Percentiles rank a stretch among this genome's conserved stretches.
Conservation (phyloP, 2,113 vertebrate species). For the Burhinus bistriatus region DNA sequence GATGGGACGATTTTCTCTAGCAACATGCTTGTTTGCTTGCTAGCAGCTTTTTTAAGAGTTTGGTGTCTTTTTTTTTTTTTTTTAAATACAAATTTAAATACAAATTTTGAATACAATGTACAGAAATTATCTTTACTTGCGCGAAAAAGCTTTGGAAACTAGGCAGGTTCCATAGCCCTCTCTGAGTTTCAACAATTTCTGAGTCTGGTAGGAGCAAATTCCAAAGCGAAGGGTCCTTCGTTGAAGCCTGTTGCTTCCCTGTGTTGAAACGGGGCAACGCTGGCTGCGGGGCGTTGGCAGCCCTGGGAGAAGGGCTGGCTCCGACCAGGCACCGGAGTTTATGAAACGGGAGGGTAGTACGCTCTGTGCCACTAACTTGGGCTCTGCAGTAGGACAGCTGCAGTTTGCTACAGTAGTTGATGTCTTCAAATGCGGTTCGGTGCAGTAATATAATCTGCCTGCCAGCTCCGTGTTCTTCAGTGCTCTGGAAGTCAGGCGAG, state of each 20-base stretch:
- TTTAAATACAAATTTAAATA: background rate
- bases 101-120: background rate
- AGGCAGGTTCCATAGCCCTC: background rate
- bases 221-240: background rate
- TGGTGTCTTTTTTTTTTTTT: background rate
- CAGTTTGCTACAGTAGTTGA: background rate
- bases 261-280: background rate
- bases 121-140: background rate
- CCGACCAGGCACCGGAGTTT: background rate
- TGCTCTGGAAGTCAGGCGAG: background rate
- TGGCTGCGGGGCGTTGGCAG: background rate
- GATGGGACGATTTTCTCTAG: background rate
- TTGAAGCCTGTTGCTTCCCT: background rate
- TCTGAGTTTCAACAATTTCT: fast-evolving
- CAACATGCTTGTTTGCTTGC: background rate
- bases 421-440: background rate
- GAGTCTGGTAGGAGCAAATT: background rate
- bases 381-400: background rate
- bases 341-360: fast-evolving
- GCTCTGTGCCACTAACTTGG: background rate
- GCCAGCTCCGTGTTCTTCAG: slow-evolving; percentile 18
- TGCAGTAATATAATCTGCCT: background rate
- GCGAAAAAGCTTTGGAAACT: background rate
- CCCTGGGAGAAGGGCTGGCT: background rate
- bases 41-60: background rate